Conservation (phyloP, 2,888 invertebrate genomes). For the Xylophagus ater region DNA sequence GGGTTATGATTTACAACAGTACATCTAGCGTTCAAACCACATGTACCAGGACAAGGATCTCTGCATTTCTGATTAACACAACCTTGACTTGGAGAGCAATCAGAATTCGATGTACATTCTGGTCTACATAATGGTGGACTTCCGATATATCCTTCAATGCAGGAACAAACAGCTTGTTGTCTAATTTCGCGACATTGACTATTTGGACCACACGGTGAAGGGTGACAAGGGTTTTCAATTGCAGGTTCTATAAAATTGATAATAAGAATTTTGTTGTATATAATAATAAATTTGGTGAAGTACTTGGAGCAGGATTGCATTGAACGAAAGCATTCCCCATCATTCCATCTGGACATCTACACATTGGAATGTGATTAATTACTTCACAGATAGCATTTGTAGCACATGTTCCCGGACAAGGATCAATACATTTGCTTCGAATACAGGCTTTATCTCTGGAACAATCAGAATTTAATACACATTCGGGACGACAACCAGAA, state of each 20-base stretch:
- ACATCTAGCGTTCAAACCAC: slow-evolving; percentile 51
- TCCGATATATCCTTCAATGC: slow-evolving; percentile 52
- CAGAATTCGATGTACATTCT: slow-evolving; percentile 59
- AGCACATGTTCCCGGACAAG: slow-evolving; percentile 64
- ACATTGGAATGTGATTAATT: slow-evolving; percentile 62
- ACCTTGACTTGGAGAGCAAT: slow-evolving; percentile 52
- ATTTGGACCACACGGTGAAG: slow-evolving; percentile 64
- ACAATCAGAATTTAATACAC: slow-evolving; percentile 58
- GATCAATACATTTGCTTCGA: slow-evolving; percentile 58
- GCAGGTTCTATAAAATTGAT: slow-evolving; percentile 28
- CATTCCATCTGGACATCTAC: slow-evolving; percentile 47
- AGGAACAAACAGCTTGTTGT: slow-evolving; percentile 61
- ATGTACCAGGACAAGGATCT: slow-evolving; percentile 56
- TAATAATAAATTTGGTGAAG: too few relatives aligned
- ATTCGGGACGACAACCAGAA: slow-evolving; percentile 57
- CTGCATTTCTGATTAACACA: slow-evolving; percentile 60
- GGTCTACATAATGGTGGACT: slow-evolving; percentile 63
- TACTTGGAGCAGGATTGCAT: slow-evolving; percentile 48
- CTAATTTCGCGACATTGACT: slow-evolving; percentile 62
- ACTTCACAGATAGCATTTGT: slow-evolving; percentile 58
- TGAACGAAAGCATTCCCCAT: slow-evolving; percentile 59
- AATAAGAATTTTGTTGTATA: too few relatives aligned
- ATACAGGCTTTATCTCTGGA: slow-evolving; percentile 55
- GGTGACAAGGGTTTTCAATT: slow-evolving; percentile 42
- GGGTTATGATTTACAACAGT: slow-evolving; percentile 57